Evolutionary conservation across 2,888 invertebrate genomes (phyloP), one percentile per base, ranked within the genome.

Genomic region (Drosophila imparisetae): DNA sequence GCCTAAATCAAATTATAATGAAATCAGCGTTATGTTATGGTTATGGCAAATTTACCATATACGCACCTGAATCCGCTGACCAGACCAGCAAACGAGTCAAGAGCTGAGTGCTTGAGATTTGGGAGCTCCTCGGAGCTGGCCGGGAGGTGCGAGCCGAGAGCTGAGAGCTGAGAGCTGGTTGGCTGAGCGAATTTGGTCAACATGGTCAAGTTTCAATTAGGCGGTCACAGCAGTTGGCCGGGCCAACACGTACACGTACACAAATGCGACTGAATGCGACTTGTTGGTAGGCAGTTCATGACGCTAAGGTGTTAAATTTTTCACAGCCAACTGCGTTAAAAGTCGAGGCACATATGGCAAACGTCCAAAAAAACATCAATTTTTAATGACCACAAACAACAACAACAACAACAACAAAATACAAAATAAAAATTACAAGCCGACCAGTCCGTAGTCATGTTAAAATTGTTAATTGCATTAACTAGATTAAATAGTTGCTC

Each of bases 391-490:
- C 61, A 66, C 60, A 61, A 69, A 64, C 40, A 32, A 29, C 38
- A 29, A 29, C 48, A 48, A 29, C 42, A 48, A 29, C 53, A 42
- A 38, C 1, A 40, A 60, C 0, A 66, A 64, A 18, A 27, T 27
- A 5, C 21, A 2, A 34, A 34, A 8, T 42, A 50, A 24, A 48
- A 21, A 11, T 53, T 24, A 66, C 79, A 91, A 81, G 89, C 86
- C 78, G 82, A 73, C 78, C 75, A 81, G 80, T 83, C 76, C 76
- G 81, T 79, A 91, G 90, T 91, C 91, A 90, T 91, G 89, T 90
- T 85, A 89, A 87, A 84, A 86, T 87, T 86, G 85, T 91, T 92
- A 92, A 92, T 91, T 91, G 90, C 89, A 92, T 92, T 91, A 92
- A 91, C 85, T 91, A 84, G 90, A 89, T 83, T 91, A 90, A 90